A percentile compares a stretch with the other conserved stretches of the same genome.
phyloP scores from a whole-genome alignment of 2,113 vertebrate genomes.

The Mohoua ochrocephala region DNA sequence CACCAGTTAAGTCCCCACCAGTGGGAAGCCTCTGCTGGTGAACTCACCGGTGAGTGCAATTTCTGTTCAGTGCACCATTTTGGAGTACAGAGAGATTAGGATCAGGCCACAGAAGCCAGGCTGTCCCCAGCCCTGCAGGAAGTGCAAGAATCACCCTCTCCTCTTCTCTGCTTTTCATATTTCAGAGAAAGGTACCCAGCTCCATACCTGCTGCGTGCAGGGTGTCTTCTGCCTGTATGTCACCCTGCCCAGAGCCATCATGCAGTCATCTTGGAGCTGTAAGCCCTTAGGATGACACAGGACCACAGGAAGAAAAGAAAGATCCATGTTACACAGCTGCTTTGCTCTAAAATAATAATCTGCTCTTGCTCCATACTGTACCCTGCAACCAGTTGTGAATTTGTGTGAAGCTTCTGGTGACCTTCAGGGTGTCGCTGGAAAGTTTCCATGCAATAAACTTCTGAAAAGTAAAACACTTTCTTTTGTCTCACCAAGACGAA shows the following conservation, averaged over 20 bases:
- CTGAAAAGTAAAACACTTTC: background rate
- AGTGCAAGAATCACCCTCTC: background rate
- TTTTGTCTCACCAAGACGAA: background rate
- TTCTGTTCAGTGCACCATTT: background rate
- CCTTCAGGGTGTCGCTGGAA: background rate
- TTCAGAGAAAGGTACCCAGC: background rate
- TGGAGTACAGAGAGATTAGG: background rate
- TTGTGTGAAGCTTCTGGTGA: background rate
- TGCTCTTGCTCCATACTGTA: background rate
- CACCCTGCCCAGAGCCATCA: background rate
- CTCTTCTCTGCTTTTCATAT: background rate
- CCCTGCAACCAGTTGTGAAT: background rate
- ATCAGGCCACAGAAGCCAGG: background rate
- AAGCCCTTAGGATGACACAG: background rate
- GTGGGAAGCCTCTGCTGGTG: background rate
- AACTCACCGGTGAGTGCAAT: background rate
- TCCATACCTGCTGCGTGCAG: background rate
- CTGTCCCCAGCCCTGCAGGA: background rate
- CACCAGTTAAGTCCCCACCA: rapidly evolving
- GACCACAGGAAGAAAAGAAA: background rate
- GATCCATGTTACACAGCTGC: background rate
- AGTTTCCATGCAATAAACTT: background rate
- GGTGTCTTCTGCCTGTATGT: background rate
- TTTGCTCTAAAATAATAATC: background rate
- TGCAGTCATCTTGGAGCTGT: background rate